Percentiles rank a stretch among this genome's conserved stretches.
phyloP scores from a whole-genome alignment of 2,888 invertebrate species.

The Euplagia quadripunctaria region DNA sequence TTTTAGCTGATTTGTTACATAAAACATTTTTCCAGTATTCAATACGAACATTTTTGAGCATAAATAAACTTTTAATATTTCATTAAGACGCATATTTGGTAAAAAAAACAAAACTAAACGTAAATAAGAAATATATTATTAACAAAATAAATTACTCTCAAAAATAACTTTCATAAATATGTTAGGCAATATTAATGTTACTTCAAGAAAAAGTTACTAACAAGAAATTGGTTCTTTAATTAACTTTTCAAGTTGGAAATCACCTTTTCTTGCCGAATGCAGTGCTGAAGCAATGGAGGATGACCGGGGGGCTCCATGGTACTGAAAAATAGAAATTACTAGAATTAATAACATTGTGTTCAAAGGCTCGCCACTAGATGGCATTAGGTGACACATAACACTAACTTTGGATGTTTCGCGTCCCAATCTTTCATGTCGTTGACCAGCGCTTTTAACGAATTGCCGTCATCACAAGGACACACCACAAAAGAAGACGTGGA shows the following conservation, averaged over 20 bases:
- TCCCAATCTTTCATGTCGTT: constrained; percentile 12
- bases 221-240: neutral
- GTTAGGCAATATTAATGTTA: neutral
- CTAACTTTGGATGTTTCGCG: constrained; percentile 12
- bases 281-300: neutral
- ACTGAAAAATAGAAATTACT: neutral
- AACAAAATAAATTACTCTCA: constrained; percentile 2
- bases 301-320: constrained; percentile 3
- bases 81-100: neutral
- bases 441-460: neutral
- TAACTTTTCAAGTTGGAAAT: neutral
- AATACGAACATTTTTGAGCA: too few relatives aligned
- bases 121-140: constrained; percentile 3
- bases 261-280: neutral
- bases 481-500: neutral
- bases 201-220: neutral
- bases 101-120: neutral
- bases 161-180: neutral
- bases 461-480: neutral
- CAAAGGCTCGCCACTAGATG: neutral
- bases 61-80: too few relatives aligned
- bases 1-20: too few relatives aligned
- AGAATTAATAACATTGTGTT: neutral
- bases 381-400: neutral
- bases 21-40: too few relatives aligned